Percentiles rank a stretch among this genome's conserved stretches.
Conservation (phyloP, 1,140 invertebrate species). For the Triops longicaudatus region DNA sequence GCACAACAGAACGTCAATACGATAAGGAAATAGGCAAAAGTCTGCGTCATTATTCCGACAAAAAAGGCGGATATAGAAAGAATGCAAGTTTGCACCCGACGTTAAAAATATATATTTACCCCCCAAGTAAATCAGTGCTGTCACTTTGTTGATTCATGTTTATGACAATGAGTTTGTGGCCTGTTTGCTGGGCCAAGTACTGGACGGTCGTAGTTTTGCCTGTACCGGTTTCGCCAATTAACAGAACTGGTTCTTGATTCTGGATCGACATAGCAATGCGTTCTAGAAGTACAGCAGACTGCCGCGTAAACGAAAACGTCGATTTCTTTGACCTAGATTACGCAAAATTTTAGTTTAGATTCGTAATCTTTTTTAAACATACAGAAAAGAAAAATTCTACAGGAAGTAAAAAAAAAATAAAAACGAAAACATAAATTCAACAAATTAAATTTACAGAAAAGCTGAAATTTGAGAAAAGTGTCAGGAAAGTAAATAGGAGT, state of each 20-base stretch:
- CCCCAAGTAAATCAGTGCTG: constrained; percentile 88
- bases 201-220: constrained; percentile 97
- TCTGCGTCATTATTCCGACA: not conserved
- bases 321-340: constrained; percentile 23
- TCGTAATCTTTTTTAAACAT: no score
- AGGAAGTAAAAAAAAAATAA: not conserved
- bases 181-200: constrained; percentile 73
- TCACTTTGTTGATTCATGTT: constrained; percentile 99
- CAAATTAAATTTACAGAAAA: not conserved
- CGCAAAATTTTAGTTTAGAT: not conserved
- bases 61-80: constrained; percentile 11
- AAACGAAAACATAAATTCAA: not conserved
- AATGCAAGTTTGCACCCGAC: not conserved
- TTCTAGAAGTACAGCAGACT: constrained; percentile 73
- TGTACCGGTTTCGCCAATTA: constrained; percentile 97
- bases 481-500: not conserved
- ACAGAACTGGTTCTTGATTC: constrained; percentile 78
- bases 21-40: no score
- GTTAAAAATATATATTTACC: no score
- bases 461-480: not conserved
- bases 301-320: constrained; percentile 66
- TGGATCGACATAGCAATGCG: constrained; percentile 69
- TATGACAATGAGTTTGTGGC: constrained; percentile 82
- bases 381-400: no score
- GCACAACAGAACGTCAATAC: no score